These are phyloP conservation scores for Trachops cirrhosus DNA, from an alignment of 2,797 vertebrate genomes.

Conservation along the genomic window DNA sequence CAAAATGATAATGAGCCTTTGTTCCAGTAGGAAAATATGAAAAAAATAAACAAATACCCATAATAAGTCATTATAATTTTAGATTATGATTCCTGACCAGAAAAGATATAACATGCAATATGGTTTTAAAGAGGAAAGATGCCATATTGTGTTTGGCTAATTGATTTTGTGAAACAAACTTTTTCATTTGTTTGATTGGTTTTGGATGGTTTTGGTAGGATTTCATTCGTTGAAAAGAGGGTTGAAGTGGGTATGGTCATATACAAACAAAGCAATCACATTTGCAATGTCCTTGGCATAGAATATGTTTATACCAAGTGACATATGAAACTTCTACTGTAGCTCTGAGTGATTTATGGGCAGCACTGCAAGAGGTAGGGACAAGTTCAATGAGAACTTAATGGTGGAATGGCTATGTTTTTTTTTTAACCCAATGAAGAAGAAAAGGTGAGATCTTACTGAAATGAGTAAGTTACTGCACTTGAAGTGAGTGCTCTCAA, in stretches of 20 bases:
- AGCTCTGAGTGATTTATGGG: background rate
- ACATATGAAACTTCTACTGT: background rate
- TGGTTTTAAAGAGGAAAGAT: background rate
- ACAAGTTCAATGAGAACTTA: background rate
- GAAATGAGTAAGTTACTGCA: background rate
- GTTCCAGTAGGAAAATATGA: background rate
- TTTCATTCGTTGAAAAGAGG: background rate
- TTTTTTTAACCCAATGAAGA: background rate
- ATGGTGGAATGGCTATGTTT: background rate
- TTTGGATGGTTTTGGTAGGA: background rate
- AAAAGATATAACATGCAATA: background rate
- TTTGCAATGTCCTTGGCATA: background rate
- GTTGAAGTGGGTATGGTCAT: background rate
- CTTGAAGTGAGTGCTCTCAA: background rate
- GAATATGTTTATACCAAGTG: background rate
- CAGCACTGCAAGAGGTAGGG: background rate
- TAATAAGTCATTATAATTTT: background rate
- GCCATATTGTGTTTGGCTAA: background rate
- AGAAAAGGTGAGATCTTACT: background rate
- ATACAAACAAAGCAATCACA: background rate
- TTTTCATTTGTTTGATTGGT: background rate
- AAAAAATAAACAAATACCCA: background rate
- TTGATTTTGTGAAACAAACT: background rate
- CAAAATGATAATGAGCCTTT: background rate
- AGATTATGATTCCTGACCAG: background rate